Conservation (phyloP, 2,888 invertebrate genomes). For the Keiferia lycopersicella region DNA sequence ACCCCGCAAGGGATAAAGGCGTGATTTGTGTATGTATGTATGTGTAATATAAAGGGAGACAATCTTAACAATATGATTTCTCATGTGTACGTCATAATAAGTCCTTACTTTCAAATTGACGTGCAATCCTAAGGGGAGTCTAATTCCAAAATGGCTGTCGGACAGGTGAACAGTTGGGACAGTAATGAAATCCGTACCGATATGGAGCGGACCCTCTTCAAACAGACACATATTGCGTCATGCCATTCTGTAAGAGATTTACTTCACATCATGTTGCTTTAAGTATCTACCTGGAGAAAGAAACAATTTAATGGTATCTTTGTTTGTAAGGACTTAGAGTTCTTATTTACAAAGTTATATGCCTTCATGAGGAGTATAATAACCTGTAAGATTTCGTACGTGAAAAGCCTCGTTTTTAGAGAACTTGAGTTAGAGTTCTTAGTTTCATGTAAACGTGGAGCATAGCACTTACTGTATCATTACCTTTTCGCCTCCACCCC, state of each 20-base stretch:
- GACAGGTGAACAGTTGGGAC: conserved; percentile 26
- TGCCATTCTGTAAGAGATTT: conserved; percentile 3
- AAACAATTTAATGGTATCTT: background rate
- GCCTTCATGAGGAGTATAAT: too few species aligned
- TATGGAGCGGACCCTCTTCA: conserved; percentile 29
- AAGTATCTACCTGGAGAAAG: background rate
- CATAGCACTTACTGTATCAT: too few species aligned
- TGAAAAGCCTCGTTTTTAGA: too few species aligned
- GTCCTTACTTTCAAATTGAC: conserved; percentile 1
- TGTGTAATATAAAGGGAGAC: too few species aligned
- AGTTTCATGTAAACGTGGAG: too few species aligned
- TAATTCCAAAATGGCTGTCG: conserved; percentile 14
- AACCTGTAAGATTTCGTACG: too few species aligned
- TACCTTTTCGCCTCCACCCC: too few species aligned
- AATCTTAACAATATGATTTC: too few species aligned
- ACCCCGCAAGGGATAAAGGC: too few species aligned
- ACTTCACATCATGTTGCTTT: background rate
- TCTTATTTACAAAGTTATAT: background rate
- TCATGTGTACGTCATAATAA: background rate
- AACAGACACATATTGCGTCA: conserved; percentile 28
- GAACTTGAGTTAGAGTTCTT: too few species aligned
- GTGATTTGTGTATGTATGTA: too few species aligned
- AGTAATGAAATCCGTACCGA: conserved; percentile 29
- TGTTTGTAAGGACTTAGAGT: background rate
- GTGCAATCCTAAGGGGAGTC: background rate